Evolutionary conservation across 2,888 invertebrate genomes (phyloP), one percentile per base, ranked within the genome.

Genomic region (Erebia palarica): DNA sequence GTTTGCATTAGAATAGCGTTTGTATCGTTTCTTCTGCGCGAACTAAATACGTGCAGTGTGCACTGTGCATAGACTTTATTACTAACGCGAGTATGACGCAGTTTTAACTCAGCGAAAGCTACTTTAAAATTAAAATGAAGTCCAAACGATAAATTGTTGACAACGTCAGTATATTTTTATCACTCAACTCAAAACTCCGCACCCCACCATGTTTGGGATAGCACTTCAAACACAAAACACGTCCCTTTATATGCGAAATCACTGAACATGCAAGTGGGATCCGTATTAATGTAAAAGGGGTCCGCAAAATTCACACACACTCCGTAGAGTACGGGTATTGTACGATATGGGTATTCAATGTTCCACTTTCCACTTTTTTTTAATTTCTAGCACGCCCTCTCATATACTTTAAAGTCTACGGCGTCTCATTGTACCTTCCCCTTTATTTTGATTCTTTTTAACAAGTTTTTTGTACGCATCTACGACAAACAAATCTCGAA

Each of bases 281-380:
- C 59, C 73, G 71, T 73, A 75, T 73, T 75, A 73, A 73, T 61
- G 75, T 75, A 73, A 71, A 75, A 75, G 73, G 75, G 73, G 75
- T 71, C 71, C 71, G 65, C 51, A 53, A 75, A 73, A 69, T 75
- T 75, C 73, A 73, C 75, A 73, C 75, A 71, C 73, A 73, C 73
- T 75, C 55, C 64, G 55, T 70, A 66, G 67, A 67, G 71, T 69
- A 65, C 60, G 69, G 36, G 58, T 58, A 75, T 75, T 75, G 75
- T 75, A 67, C 65, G 73, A 71, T 69, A 44, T 42, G 64, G 53
- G 69, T 59, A 69, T 75, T 75, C 74, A 75, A 64, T 75, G 69
- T 71, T 70, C 71, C 71, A 61, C 68, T 75, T 60, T 49, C 69
- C 8, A 60, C 68, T 64, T 60, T 72, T 72, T 71, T 71, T 51